Base-by-base conservation (phyloP, 2,113 vertebrate genomes). In the Lota lota region DNA sequence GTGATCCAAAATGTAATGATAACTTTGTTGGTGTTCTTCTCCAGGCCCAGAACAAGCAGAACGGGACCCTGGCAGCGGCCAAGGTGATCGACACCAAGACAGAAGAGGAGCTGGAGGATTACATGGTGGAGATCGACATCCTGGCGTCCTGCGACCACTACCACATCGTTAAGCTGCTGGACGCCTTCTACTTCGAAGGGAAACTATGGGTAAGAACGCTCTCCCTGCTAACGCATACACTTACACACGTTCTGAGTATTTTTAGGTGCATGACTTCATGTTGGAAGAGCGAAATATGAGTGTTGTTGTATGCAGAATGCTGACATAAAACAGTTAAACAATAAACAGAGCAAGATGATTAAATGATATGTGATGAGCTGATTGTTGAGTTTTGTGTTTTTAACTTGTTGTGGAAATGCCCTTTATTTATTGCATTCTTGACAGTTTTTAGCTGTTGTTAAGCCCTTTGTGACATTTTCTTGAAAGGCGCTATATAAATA, bases 11-110 rank as follows among this genome's bases (percentile, higher is more conserved):
- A 62, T 28, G 72, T 12, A 24, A 56, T 22, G 8, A 16, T 74
- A 17, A 5, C 58, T 60, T 60, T 20, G 11, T 12, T 21, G n/a
- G 7, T 59, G 21, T 59, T 63, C 22, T 71, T 53, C 28, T 72
- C 47, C 69, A 92, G 97, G 97, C 97, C 73, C 97, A 99, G 88
- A 99, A 98, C 88, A 99, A 96, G 81, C 94, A 95, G 89, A 99
- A 96, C 0, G 94, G 93, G 78, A 93, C 95, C 67, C 91, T 98
- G 71, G 97, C 97, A 67, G 97, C 97, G 79, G 97, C 97, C 70
- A 99, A 99, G 86, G 97, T 99, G 84, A 99, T 99, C 59, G 97
- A 99, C 87, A 99, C 97, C n/a, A 98, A 98, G 88, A 96, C 95
- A 6, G 97, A 99, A 80, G 97, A 99, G 88, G 97, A 99, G 83